These are phyloP conservation scores for Heterotis niloticus DNA, from an alignment of 2,113 vertebrate genomes.

Conservation along the genomic window DNA sequence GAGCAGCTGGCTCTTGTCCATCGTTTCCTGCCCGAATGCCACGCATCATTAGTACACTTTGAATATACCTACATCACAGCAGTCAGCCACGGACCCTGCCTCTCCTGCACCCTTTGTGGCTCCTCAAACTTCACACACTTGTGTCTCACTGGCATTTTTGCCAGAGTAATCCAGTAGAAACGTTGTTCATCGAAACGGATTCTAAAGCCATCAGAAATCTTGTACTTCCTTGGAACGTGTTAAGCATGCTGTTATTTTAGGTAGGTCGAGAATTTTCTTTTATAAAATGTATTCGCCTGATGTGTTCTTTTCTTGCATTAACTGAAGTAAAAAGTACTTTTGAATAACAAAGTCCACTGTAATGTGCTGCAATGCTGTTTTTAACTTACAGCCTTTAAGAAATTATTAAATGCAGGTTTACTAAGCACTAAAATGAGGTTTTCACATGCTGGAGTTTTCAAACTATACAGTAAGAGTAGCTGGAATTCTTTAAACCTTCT, in stretches of 20 bases:
- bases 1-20: slow-evolving; percentile 51
- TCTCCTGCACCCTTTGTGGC: slow-evolving; percentile 35
- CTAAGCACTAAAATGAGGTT: no score
- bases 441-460: no score
- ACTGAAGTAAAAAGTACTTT: not conserved
- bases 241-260: not conserved
- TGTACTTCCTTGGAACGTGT: not conserved
- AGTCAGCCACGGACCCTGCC: slow-evolving; percentile 39
- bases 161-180: slow-evolving; percentile 12
- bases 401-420: no score
- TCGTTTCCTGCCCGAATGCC: slow-evolving; percentile 52
- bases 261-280: slow-evolving; percentile 21
- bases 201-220: not conserved
- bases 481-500: no score
- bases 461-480: no score
- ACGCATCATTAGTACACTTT: slow-evolving; percentile 66
- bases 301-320: not conserved
- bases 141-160: not conserved
- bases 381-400: no score
- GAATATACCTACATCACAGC: slow-evolving; percentile 46
- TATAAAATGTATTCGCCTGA: not conserved
- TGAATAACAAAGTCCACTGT: not conserved
- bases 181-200: slow-evolving; percentile 12
- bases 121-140: slow-evolving; percentile 12
- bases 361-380: not conserved